phyloP scores from a whole-genome alignment of 1,140 invertebrate genomes.

The Andrena cerasifolii region DNA sequence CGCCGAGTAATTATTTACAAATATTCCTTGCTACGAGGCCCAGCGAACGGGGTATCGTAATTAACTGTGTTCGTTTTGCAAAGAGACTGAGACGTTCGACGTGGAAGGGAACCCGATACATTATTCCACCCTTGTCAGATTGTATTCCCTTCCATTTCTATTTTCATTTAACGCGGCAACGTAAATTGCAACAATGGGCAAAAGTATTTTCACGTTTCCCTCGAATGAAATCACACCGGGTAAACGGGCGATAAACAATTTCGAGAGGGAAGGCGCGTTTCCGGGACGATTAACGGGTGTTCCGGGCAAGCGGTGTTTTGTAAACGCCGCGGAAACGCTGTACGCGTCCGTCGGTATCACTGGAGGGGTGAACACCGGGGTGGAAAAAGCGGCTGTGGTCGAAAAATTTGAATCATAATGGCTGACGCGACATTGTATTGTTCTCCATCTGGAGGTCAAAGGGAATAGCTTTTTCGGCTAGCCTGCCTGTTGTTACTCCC shows the following conservation, averaged over 20 bases:
- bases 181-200: not conserved
- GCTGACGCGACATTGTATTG: constrained; percentile 42
- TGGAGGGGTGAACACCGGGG: not conserved
- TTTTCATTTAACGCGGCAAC: not conserved
- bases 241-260: constrained; percentile 34
- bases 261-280: constrained; percentile 46
- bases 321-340: constrained; percentile 46
- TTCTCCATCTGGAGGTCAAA: not conserved
- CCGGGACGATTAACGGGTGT: constrained; percentile 57
- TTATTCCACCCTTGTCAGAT: not conserved
- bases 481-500: not conserved
- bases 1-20: constrained; percentile 34
- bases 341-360: not conserved
- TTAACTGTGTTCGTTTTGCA: constrained; percentile 7
- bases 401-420: constrained; percentile 79
- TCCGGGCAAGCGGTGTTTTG: constrained; percentile 51
- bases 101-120: not conserved
- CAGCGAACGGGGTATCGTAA: not conserved
- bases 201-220: constrained; percentile 34
- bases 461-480: constrained; percentile 3
- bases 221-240: not conserved
- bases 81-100: not conserved
- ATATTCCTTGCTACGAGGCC: not conserved
- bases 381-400: constrained; percentile 36
- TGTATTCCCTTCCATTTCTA: not conserved